phyloP scores from a whole-genome alignment of 2,797 vertebrate species.

The Morelia viridis region DNA sequence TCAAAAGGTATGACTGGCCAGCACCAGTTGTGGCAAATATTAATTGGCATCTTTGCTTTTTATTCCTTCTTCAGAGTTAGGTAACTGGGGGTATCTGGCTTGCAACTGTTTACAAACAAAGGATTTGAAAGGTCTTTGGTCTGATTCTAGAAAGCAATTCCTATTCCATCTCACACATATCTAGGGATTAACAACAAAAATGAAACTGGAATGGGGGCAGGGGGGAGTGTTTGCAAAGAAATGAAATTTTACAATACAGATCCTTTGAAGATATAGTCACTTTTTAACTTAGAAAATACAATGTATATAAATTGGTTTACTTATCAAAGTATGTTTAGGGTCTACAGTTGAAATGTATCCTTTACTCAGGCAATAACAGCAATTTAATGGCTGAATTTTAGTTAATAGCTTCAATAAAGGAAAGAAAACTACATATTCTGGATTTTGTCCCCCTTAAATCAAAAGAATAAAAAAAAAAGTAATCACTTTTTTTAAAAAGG shows the following conservation, averaged over 20 bases:
- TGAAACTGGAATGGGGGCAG: neutral
- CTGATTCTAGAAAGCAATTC: neutral
- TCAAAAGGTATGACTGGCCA: neutral
- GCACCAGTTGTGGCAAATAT: neutral
- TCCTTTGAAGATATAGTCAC: neutral
- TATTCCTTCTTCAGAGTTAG: neutral
- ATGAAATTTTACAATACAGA: neutral
- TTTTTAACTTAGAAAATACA: neutral
- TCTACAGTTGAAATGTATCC: neutral
- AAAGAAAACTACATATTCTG: neutral
- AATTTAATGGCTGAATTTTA: neutral
- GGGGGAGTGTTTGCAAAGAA: neutral
- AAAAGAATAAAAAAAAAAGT: neutral
- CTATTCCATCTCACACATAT: neutral
- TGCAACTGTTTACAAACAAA: neutral
- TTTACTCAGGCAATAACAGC: neutral
- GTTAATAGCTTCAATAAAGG: neutral
- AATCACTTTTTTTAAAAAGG: neutral
- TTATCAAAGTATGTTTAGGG: neutral
- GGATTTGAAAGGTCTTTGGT: neutral
- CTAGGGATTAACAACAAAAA: neutral
- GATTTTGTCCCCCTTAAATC: neutral
- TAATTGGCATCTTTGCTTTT: neutral
- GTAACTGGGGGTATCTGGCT: neutral
- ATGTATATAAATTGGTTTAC: neutral